Base-by-base conservation (phyloP, 2,113 vertebrate species). In the Gambusia affinis region DNA sequence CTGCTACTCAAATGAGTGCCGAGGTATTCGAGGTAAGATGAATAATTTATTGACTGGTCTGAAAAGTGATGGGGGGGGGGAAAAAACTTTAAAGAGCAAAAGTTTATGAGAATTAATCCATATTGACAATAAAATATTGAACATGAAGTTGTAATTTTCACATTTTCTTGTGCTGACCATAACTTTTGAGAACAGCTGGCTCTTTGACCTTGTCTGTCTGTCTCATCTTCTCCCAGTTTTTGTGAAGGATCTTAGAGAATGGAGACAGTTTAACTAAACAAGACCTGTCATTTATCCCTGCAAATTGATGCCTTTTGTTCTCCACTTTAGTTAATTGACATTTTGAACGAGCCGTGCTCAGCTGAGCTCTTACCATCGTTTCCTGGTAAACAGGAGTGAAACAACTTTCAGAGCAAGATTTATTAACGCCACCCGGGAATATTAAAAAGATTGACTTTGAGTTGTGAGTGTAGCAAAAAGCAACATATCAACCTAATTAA, bases 1-100 rank as follows among this genome's bases (percentile, higher is more conserved):
- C 97, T 0, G 93, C 95, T 64, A 95, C 90, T 0, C 92, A 96
- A 67, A 86, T 91, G 89, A 95, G 94, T 72, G 94, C 94, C 0
- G 86, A 96, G 0, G 88, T 96, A 62, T 99, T 95, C 86, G 95
- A 98, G 97, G 98, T 98, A 88, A 81, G 85, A 60, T 33, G 28
- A 15, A 1, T 22, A 60, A 65, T 75, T 61, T n/a, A 29, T n/a
- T 29, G 4, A 57, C 65, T 28, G 62, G 24, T 64, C 22, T 57
- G 22, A 57, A 57, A 57, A 57, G 7, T 7, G 22, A 15, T n/a
- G n/a, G n/a, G 4, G 12, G 11, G 27, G 1, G 12, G 11, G 8
- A n/a, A 54, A n/a, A n/a, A 57, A n/a, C 2, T n/a, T 24, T 57
- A 3, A 54, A 24, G 22, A n/a, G 10, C 11, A 7, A 57, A 57